A percentile compares a stretch with the other conserved stretches of the same genome.
Evolutionary conservation across 2,888 invertebrate species (phyloP).

Genomic region (Odontocerum albicorne): DNA sequence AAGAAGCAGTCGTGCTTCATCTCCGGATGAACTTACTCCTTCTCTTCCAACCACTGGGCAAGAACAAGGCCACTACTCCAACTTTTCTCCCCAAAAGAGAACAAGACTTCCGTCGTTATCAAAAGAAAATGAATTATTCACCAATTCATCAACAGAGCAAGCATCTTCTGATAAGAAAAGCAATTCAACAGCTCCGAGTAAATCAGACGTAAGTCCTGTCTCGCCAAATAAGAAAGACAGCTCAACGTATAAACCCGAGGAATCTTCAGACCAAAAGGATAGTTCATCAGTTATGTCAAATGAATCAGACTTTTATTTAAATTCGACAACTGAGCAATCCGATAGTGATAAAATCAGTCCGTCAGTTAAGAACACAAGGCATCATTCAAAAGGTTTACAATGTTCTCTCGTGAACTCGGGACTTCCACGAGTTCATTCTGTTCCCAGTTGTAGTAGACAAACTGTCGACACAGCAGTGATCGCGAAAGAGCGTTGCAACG

Average conservation of each 20-base stretch:
- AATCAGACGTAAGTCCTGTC: too few species aligned
- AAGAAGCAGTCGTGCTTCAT: constrained; percentile 63
- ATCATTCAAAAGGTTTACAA: too few species aligned
- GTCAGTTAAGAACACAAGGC: too few species aligned
- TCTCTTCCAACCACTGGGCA: constrained; percentile 43
- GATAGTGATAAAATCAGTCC: not conserved
- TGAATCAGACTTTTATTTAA: not conserved
- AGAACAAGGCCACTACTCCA: constrained; percentile 10
- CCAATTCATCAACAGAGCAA: too few species aligned
- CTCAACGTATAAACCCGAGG: too few species aligned
- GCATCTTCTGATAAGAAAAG: too few species aligned
- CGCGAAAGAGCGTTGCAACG: constrained; percentile 15
- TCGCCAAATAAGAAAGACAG: too few species aligned
- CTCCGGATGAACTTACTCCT: constrained; percentile 65
- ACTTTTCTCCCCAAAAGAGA: constrained; percentile 20
- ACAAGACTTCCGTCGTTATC: too few species aligned
- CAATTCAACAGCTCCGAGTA: too few species aligned
- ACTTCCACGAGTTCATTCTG: constrained; percentile 28
- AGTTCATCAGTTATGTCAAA: too few species aligned
- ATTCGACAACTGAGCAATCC: not conserved
- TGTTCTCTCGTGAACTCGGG: not conserved
- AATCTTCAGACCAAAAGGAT: too few species aligned
- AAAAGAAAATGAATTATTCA: too few species aligned
- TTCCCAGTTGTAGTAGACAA: constrained; percentile 30
- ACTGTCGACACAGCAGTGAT: constrained; percentile 28